Evolutionary conservation across 2,888 invertebrate species (phyloP), one percentile per base, ranked within the genome.

Genomic region (Lissocephala sabroskyi): DNA sequence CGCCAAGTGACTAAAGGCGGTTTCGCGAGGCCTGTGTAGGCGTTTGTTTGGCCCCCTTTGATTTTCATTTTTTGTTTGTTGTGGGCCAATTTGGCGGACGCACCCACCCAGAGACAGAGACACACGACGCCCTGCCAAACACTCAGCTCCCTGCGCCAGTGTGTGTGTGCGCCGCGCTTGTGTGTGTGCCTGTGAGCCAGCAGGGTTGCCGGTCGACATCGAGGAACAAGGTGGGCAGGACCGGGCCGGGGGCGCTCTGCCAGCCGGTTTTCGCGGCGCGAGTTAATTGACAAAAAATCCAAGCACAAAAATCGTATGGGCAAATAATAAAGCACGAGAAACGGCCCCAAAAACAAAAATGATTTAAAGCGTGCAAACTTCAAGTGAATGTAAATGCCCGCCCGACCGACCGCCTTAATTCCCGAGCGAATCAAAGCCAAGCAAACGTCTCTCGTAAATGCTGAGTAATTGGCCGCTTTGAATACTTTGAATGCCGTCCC

Each of bases 241-340:
- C 49, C 50, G 58, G 62, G 62, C 43, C 60, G 47, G n/a, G n/a
- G n/a, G n/a, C n/a, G n/a, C n/a, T n/a, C n/a, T n/a, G n/a, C n/a
- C 59, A 67, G 71, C 66, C 71, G 71, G 66, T 71, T n/a, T 67
- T 67, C 56, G 17, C 18, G 36, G 45, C 59, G 56, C 65, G 47
- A 70, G 66, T 67, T 68, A 74, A 74, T 68, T 68, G 66, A 68
- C 74, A 74, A 50, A 45, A 48, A 45, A 48, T 41, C 41, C 45
- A 41, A 37, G 45, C 36, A 46, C 49, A 56, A 52, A 65, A 62
- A 52, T 43, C 55, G 49, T 46, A 59, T 56, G 44, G 36, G 52
- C 48, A 50, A 57, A 43, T 42, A 50, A 59, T 48, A 58, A 60
- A 57, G 60, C 56, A 51, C 49, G 54, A 16, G 19, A 32, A 43